Evolutionary conservation across 1,140 invertebrate species (phyloP).

Genomic region (Holcopasites calliopsidis): DNA sequence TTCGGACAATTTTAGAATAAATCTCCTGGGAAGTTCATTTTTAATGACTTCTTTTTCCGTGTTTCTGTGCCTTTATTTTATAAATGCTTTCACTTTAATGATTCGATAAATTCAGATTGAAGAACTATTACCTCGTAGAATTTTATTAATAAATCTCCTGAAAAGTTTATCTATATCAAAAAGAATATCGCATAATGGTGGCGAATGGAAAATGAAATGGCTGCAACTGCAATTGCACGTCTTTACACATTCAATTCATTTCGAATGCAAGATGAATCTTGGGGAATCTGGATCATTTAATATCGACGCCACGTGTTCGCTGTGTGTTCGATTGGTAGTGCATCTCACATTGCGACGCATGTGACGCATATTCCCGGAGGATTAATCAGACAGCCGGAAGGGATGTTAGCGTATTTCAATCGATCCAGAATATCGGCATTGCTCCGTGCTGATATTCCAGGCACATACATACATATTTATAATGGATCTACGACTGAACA

Average conservation of each 20-base stretch:
- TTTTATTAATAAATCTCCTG: no score
- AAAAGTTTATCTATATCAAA: no score
- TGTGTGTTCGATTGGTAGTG: conserved; percentile 13
- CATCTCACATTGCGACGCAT: conserved; percentile 8
- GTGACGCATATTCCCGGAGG: conserved; percentile 2
- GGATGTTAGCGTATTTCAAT: neutral
- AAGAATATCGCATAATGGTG: no score
- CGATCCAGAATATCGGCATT: neutral
- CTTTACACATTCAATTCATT: neutral
- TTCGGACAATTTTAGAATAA: no score
- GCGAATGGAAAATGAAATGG: no score
- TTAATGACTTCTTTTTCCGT: no score
- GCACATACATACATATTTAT: no score
- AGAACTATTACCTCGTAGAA: no score
- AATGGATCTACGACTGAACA: neutral
- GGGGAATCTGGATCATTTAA: neutral
- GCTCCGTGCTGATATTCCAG: neutral
- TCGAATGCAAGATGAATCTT: neutral
- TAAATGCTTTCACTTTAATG: no score
- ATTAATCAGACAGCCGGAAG: conserved; percentile 33
- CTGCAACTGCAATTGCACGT: neutral
- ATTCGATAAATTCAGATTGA: no score
- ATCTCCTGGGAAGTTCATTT: no score
- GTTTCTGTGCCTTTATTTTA: no score
- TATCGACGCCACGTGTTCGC: neutral